These are phyloP conservation scores for Sycophila sp. DNA, from an alignment of 1,140 invertebrate species.

Conservation along the genomic window DNA sequence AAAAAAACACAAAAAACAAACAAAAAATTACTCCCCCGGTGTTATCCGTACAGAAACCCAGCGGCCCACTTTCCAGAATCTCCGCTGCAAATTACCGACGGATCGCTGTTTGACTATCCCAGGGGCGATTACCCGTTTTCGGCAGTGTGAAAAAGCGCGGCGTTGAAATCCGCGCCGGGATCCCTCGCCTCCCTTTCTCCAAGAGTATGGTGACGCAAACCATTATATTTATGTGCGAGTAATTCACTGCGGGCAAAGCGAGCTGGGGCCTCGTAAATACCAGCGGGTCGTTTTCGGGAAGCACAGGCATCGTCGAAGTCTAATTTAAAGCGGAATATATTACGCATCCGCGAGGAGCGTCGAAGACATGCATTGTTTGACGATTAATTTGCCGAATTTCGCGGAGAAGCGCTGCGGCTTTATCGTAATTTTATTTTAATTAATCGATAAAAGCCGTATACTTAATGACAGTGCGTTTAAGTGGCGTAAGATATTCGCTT, in stretches of 20 bases:
- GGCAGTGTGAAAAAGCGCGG: background rate
- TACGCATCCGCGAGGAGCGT: background rate
- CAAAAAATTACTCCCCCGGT: too few species aligned
- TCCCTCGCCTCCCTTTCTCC: too few species aligned
- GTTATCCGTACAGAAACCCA: too few species aligned
- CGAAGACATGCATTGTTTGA: background rate
- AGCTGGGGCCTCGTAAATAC: background rate
- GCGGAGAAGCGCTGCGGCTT: too few species aligned
- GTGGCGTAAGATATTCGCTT: too few species aligned
- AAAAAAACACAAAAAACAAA: too few species aligned
- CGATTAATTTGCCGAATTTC: background rate
- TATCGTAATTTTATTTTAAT: too few species aligned
- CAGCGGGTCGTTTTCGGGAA: background rate
- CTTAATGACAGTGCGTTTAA: too few species aligned
- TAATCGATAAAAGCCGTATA: too few species aligned
- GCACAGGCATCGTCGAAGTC: background rate
- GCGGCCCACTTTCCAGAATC: too few species aligned
- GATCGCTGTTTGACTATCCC: constrained; percentile 5
- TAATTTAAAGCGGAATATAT: background rate
- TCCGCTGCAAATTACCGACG: constrained; percentile 17
- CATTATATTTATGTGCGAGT: background rate
- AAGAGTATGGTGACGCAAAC: background rate
- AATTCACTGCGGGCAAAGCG: constrained; percentile 6
- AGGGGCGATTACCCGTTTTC: constrained; percentile 12
- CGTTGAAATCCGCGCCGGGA: too few species aligned